These are phyloP conservation scores for Philereme vetulata DNA, from an alignment of 2,888 invertebrate genomes.

Conservation along the genomic window DNA sequence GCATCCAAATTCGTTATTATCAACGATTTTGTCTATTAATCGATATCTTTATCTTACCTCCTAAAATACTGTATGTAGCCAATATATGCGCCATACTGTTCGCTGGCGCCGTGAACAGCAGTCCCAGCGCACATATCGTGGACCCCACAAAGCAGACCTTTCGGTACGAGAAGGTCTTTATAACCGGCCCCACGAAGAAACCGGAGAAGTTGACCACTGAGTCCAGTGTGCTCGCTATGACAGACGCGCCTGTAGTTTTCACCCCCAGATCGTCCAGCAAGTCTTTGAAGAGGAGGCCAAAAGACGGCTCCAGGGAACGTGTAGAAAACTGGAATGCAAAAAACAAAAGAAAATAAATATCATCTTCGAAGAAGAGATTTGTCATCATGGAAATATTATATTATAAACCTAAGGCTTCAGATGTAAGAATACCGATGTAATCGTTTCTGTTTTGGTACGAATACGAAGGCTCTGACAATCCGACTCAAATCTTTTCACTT, in stretches of 20 bases:
- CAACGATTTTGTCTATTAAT: too few species aligned
- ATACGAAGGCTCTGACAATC: too few species aligned
- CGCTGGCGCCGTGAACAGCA: slow-evolving; percentile 87
- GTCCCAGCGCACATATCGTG: slow-evolving; percentile 86
- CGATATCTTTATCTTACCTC: slow-evolving; percentile 79
- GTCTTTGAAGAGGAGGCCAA: slow-evolving; percentile 91
- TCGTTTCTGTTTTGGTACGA: too few species aligned
- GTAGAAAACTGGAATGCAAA: slow-evolving; percentile 87
- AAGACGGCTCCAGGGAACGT: slow-evolving; percentile 91
- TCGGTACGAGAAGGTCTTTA: slow-evolving; percentile 89
- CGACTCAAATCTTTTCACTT: too few species aligned
- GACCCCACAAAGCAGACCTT: slow-evolving; percentile 88
- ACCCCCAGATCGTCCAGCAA: slow-evolving; percentile 87
- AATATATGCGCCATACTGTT: slow-evolving; percentile 88
- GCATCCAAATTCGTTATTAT: too few species aligned
- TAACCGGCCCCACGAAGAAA: slow-evolving; percentile 89
- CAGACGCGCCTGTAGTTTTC: slow-evolving; percentile 89
- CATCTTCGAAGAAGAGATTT: too few species aligned
- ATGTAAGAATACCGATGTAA: too few species aligned
- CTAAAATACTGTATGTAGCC: slow-evolving; percentile 89
- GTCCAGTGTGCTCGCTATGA: slow-evolving; percentile 90
- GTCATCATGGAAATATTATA: too few species aligned
- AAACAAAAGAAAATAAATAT: neutral
- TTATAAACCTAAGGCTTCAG: too few species aligned
- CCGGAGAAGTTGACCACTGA: slow-evolving; percentile 91